These are phyloP conservation scores for Sardina pilchardus DNA, from an alignment of 2,113 vertebrate genomes.

Conservation along the genomic window DNA sequence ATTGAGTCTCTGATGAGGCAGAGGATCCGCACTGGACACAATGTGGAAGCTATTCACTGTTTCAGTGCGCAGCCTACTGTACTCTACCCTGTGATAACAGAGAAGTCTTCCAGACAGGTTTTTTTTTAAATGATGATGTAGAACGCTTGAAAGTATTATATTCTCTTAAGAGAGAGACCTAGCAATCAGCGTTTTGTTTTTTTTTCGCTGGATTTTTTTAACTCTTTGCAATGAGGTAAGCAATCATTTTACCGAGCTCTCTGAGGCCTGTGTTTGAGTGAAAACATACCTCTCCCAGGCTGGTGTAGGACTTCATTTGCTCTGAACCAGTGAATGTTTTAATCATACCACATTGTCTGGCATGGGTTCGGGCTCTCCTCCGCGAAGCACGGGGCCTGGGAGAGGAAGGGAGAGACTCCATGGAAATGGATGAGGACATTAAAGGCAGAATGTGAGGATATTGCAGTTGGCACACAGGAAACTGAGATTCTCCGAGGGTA, in stretches of 20 bases:
- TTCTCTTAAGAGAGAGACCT: not conserved
- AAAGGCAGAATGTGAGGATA: not conserved
- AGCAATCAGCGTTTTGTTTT: not conserved
- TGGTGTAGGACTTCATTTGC: not conserved
- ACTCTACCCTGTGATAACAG: not conserved
- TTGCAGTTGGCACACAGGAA: slow-evolving; percentile 14
- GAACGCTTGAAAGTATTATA: not conserved
- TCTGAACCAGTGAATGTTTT: not conserved
- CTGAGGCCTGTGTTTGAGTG: not conserved
- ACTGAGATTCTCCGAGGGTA: not conserved
- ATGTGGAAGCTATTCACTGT: not conserved
- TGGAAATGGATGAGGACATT: not conserved
- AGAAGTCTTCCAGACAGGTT: not conserved
- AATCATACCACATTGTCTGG: not conserved
- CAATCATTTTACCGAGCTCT: not conserved
- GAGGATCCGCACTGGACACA: not conserved
- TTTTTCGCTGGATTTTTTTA: slow-evolving; percentile 14
- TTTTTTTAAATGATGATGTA: not conserved
- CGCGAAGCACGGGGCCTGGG: not conserved
- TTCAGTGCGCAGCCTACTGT: not conserved
- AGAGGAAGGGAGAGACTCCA: not conserved
- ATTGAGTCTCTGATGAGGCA: not conserved
- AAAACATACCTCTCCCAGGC: not conserved
- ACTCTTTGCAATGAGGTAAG: not conserved
- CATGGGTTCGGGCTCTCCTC: not conserved